Evolutionary conservation across 2,113 vertebrate species (phyloP).

Genomic region (Varanus komodoensis): DNA sequence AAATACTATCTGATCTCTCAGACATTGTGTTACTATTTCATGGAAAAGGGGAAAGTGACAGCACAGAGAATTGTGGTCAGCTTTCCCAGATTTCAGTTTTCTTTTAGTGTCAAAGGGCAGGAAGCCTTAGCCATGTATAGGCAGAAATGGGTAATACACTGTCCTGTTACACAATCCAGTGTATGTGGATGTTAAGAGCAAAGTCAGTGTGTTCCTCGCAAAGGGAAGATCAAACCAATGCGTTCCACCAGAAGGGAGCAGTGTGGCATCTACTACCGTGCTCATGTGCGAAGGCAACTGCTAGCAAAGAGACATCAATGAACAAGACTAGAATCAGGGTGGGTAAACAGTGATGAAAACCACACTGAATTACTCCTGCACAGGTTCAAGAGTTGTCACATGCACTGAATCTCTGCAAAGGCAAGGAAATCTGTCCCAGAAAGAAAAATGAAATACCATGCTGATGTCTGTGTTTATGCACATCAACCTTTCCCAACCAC

Average conservation of each 20-base stretch:
- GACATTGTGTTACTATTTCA: background rate
- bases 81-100: background rate
- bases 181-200: background rate
- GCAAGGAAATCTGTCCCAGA: background rate
- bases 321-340: background rate
- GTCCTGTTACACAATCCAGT: background rate
- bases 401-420: background rate
- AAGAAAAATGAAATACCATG: background rate
- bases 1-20: background rate
- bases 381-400: background rate
- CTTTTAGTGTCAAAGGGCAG: background rate
- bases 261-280: background rate
- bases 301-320: background rate
- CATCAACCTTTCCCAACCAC: too few species aligned
- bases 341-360: background rate
- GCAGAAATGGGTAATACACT: background rate
- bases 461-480: background rate
- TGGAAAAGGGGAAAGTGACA: background rate
- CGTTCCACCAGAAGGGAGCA: too few species aligned
- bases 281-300: background rate
- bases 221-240: background rate
- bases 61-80: background rate
- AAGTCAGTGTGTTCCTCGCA: background rate
- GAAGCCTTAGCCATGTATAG: background rate
- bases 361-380: background rate